phyloP scores from a whole-genome alignment of 1,140 invertebrate species.

The Apis laboriosa region DNA sequence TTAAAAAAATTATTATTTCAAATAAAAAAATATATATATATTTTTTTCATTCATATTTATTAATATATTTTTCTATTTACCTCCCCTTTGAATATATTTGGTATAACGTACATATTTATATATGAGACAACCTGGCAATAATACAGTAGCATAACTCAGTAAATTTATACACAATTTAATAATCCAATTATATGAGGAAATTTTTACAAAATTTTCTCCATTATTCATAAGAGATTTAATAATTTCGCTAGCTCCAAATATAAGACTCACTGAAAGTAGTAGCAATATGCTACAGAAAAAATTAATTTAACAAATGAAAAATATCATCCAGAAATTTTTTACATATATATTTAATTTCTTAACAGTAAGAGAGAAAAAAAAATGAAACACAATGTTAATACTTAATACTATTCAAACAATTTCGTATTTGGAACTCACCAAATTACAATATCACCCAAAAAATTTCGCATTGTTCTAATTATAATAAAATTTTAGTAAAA shows the following conservation, averaged over 20 bases:
- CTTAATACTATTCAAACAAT: conserved; percentile 10
- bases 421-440: conserved; percentile 70
- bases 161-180: conserved; percentile 90
- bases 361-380: conserved; percentile 1
- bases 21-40: background rate
- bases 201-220: conserved; percentile 76
- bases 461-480: conserved; percentile 76
- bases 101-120: conserved; percentile 91
- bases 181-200: conserved; percentile 86
- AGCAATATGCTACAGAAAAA: conserved; percentile 78
- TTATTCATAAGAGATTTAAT: conserved; percentile 81
- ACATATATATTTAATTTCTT: conserved; percentile 19
- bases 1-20: background rate
- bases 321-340: background rate
- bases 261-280: conserved; percentile 79
- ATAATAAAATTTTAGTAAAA: background rate
- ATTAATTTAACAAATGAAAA: conserved; percentile 39
- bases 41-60: background rate
- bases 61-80: conserved; percentile 80
- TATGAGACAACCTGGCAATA: conserved; percentile 92
- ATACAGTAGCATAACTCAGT: conserved; percentile 93
- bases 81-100: conserved; percentile 90
- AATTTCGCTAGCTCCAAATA: conserved; percentile 82
- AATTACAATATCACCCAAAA: conserved; percentile 77
- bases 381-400: background rate